These are phyloP conservation scores for Paraplagusia blochii DNA, from an alignment of 2,113 vertebrate genomes.

Conservation along the genomic window DNA sequence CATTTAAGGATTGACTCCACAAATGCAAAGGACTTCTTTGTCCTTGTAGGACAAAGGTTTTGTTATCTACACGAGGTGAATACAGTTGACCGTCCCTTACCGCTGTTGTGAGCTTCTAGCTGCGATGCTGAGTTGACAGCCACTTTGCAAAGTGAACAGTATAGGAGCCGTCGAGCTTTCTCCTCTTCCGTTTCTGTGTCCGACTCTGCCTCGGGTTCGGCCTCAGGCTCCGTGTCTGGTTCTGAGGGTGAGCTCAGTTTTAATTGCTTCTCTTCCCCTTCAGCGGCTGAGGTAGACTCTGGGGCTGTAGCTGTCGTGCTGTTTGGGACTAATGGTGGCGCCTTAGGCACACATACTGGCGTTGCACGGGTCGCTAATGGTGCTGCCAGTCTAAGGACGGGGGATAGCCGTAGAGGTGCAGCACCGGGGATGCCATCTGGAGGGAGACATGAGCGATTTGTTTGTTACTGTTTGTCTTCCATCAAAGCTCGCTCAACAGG, in stretches of 20 bases:
- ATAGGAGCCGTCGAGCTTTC: slow-evolving; percentile 91
- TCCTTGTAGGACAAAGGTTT: neutral
- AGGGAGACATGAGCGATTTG: slow-evolving; percentile 32
- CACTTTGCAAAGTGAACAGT: slow-evolving; percentile 98
- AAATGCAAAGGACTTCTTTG: neutral
- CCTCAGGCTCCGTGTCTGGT: slow-evolving; percentile 38
- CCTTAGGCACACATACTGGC: slow-evolving; percentile 45
- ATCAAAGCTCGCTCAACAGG: neutral
- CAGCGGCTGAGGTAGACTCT: slow-evolving; percentile 78
- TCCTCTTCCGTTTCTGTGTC: slow-evolving; percentile 91
- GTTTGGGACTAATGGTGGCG: slow-evolving; percentile 62
- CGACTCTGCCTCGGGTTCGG: slow-evolving; percentile 63
- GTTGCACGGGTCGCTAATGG: slow-evolving; percentile 59
- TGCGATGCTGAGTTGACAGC: slow-evolving; percentile 97
- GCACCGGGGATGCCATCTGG: slow-evolving; percentile 74
- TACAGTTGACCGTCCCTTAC: slow-evolving; percentile 69
- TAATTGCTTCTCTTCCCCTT: slow-evolving; percentile 69
- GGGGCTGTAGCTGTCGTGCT: slow-evolving; percentile 61
- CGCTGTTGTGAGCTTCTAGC: slow-evolving; percentile 97
- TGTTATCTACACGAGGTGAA: neutral
- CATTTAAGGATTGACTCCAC: too few species aligned
- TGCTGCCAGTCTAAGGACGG: slow-evolving; percentile 69
- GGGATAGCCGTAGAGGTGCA: slow-evolving; percentile 45
- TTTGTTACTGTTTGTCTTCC: neutral
- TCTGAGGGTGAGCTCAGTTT: slow-evolving; percentile 36